Percentiles rank a stretch among this genome's conserved stretches.
phyloP scores from a whole-genome alignment of 2,113 vertebrate species.

The Lycaon pictus region DNA sequence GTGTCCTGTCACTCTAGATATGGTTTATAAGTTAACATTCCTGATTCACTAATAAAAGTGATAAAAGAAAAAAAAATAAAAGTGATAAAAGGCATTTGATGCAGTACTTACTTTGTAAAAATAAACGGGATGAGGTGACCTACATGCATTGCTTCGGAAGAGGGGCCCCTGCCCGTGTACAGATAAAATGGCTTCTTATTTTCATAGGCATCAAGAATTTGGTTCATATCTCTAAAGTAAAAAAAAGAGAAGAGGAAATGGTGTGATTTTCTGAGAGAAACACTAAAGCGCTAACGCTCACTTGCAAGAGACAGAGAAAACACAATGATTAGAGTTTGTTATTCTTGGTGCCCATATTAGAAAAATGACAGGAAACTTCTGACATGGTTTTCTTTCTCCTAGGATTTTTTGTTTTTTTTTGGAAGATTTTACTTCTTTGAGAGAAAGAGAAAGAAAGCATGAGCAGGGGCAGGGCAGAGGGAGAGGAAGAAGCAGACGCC shows the following conservation, averaged over 20 bases:
- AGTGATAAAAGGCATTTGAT: accelerated
- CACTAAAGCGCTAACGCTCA: neutral
- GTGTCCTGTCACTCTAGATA: neutral
- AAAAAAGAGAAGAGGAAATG: constrained; percentile 57
- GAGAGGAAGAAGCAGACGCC: no score
- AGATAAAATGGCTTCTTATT: constrained; percentile 97
- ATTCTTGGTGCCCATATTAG: neutral
- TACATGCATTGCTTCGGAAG: constrained; percentile 96
- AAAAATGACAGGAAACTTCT: neutral
- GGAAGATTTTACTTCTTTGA: no score
- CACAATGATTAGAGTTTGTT: neutral
- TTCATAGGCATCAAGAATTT: constrained; percentile 95
- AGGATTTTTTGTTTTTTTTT: no score
- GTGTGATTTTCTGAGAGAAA: neutral
- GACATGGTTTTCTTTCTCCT: neutral
- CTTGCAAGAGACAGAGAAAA: neutral
- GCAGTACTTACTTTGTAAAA: constrained; percentile 95
- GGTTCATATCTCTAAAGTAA: constrained; percentile 95
- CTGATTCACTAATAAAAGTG: no score
- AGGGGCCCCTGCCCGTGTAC: constrained; percentile 97
- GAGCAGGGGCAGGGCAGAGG: no score
- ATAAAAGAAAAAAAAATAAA: neutral
- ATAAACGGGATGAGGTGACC: constrained; percentile 98
- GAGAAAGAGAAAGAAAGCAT: no score
- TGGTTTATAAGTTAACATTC: accelerated